These are phyloP conservation scores for Meloidogyne exigua DNA, from an alignment of 1,140 invertebrate species.

Conservation along the genomic window DNA sequence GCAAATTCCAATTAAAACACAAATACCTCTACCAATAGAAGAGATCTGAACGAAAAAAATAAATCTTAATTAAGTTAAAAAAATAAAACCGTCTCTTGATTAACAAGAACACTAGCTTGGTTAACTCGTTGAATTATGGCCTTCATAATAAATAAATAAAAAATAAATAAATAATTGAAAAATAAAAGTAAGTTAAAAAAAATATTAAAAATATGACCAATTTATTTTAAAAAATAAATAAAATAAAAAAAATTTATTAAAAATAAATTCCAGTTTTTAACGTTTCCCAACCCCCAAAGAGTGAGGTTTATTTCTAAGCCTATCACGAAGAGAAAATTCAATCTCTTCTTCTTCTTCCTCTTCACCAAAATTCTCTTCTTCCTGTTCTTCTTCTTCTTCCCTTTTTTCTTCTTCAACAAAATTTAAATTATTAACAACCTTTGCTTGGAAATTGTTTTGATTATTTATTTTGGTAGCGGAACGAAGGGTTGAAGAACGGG, in stretches of 20 bases:
- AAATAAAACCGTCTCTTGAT: conserved; percentile 46
- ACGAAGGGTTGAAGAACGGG: conserved; percentile 19
- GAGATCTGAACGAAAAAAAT: conserved; percentile 48
- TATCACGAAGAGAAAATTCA: not conserved
- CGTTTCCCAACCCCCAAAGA: not conserved
- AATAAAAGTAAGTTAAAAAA: too few species aligned
- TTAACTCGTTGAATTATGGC: conserved; percentile 57
- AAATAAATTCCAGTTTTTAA: not conserved
- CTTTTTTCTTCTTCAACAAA: conserved; percentile 8
- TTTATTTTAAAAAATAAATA: too few species aligned
- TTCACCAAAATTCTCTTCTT: not conserved
- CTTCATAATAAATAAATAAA: conserved; percentile 31
- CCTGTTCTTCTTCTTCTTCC: not conserved
- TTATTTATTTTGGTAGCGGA: conserved; percentile 6
- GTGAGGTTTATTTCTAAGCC: conserved; percentile 19
- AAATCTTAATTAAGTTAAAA: conserved; percentile 20
- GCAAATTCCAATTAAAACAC: conserved; percentile 81
- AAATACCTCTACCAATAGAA: conserved; percentile 77
- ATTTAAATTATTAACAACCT: not conserved
- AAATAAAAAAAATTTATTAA: not conserved
- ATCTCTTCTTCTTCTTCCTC: conserved; percentile 1
- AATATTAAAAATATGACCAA: too few species aligned
- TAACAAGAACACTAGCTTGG: conserved; percentile 50
- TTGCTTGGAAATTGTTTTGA: not conserved
- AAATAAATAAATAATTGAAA: too few species aligned